phyloP scores from a whole-genome alignment of 2,888 invertebrate species.

The Calameuta idolon region DNA sequence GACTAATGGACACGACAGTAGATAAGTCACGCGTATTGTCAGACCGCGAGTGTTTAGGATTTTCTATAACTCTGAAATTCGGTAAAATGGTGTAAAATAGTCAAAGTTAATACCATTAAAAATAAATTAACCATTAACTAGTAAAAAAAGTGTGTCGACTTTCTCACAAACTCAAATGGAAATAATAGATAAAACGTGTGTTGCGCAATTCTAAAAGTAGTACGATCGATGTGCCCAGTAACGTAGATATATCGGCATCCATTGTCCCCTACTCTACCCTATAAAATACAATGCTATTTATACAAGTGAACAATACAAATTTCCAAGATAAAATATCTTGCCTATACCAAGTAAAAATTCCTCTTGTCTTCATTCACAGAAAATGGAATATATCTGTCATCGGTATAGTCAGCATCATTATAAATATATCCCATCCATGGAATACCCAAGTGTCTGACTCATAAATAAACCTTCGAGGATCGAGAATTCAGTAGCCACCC shows the following conservation, averaged over 20 bases:
- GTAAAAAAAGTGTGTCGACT: background rate
- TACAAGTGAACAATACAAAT: background rate
- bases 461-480: background rate
- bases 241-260: background rate
- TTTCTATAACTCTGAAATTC: background rate
- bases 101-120: background rate
- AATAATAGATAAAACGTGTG: background rate
- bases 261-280: background rate
- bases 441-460: background rate
- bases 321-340: background rate
- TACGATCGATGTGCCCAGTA: background rate
- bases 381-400: background rate
- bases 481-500: background rate
- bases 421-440: background rate
- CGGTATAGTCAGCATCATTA: background rate
- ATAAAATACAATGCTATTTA: background rate
- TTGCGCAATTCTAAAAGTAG: background rate
- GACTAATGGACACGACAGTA: background rate
- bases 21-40: background rate
- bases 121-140: background rate
- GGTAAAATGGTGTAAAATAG: background rate
- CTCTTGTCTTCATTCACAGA: background rate
- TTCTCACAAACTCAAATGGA: background rate
- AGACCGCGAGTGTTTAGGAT: background rate
- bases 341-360: background rate